Percentiles rank a stretch among this genome's conserved stretches.
Conservation (phyloP, 2,113 vertebrate genomes). For the Reinhardtius hippoglossoides region DNA sequence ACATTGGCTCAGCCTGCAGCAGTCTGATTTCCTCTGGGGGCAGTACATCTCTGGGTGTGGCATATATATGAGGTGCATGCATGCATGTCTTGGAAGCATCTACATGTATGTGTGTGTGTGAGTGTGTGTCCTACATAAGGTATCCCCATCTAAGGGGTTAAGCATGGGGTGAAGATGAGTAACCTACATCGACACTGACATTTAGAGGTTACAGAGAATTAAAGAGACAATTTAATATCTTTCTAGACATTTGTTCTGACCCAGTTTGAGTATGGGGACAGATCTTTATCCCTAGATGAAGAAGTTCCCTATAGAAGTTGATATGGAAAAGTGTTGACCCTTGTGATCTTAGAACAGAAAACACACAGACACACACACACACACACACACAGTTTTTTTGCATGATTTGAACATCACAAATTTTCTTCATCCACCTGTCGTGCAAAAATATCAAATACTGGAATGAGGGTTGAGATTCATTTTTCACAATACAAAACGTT, state of each 20-base stretch:
- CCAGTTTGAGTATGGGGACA: not conserved
- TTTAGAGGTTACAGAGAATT: conserved; percentile 43
- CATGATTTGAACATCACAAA: no score
- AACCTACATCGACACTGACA: conserved; percentile 45
- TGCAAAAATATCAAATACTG: not conserved
- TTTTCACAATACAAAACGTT: no score
- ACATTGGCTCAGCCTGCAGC: conserved; percentile 60
- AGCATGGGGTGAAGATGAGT: conserved; percentile 17
- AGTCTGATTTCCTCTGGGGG: conserved; percentile 57
- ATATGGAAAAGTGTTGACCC: no score
- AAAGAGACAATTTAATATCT: conserved; percentile 1
- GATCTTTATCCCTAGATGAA: not conserved
- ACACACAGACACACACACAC: no score
- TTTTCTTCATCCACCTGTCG: not conserved
- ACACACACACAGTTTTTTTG: no score
- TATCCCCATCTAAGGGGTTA: conserved; percentile 10
- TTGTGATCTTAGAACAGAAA: no score
- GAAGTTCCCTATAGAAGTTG: no score
- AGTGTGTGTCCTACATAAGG: conserved; percentile 34
- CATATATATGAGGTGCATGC: not conserved
- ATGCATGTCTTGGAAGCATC: not conserved
- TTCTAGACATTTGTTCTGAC: not conserved
- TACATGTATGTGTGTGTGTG: conserved; percentile 21
- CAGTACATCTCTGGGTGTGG: conserved; percentile 41
- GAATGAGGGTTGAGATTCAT: no score